Evolutionary conservation across 64 coral and sea anemone genomes (phyloP).

Genomic region (Porites lutea): DNA sequence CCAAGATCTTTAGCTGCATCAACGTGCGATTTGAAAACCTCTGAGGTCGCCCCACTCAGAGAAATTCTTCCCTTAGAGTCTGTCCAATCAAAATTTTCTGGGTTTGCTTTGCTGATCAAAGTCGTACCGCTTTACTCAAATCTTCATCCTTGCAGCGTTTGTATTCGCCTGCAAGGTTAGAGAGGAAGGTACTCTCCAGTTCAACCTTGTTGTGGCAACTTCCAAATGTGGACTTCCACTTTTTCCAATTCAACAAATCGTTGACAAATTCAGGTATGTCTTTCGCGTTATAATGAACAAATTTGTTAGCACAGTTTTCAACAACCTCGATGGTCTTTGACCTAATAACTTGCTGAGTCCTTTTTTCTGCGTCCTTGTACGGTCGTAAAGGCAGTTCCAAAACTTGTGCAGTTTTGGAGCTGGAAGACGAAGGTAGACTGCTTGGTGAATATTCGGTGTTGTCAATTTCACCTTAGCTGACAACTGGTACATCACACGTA

Average conservation of each 20-base stretch:
- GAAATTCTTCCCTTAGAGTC: background rate
- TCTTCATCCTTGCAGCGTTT: background rate
- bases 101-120: slow-evolving; percentile 3
- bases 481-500: too few relatives aligned
- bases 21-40: background rate
- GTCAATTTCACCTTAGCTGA: too few relatives aligned
- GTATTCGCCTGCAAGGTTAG: background rate
- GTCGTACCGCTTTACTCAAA: background rate
- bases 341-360: slow-evolving; percentile 8
- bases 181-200: background rate
- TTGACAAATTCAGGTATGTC: background rate
- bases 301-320: background rate
- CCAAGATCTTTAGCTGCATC: slow-evolving; percentile 16
- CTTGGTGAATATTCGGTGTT: too few relatives aligned
- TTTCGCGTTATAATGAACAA: background rate
- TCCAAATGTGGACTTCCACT: slow-evolving; percentile 3
- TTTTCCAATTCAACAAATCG: slow-evolving; percentile 6
- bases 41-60: background rate
- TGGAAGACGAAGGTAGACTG: too few relatives aligned
- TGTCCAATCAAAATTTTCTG: slow-evolving; percentile 34
- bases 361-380: slow-evolving; percentile 22
- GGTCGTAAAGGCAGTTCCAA: background rate
- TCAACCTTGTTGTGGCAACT: background rate
- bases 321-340: slow-evolving; percentile 2
- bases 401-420: background rate